Percentiles rank a stretch among this genome's conserved stretches.
phyloP scores from a whole-genome alignment of 37 sponge, comb jelly and placozoan species.

The Theonella swinhoei region DNA sequence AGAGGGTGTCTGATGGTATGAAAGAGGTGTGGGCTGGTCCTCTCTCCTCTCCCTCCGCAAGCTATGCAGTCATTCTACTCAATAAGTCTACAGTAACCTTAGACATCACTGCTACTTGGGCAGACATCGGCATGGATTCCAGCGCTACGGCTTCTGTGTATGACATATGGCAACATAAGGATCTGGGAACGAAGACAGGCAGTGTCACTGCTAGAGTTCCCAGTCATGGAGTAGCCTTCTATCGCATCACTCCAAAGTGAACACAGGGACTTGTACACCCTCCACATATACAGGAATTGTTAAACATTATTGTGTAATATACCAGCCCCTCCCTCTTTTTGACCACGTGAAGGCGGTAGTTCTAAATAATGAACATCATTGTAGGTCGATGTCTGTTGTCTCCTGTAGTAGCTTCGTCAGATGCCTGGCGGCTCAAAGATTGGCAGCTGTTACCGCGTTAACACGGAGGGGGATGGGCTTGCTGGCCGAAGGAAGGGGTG shows the following conservation, averaged over 20 bases:
- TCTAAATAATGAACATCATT: neutral
- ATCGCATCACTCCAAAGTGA: slow-evolving; percentile 49
- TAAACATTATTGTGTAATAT: no score
- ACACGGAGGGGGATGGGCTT: slow-evolving; percentile 29
- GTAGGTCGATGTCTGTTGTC: neutral
- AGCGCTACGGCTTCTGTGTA: slow-evolving; percentile 25
- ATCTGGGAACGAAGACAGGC: slow-evolving; percentile 42
- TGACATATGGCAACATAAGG: slow-evolving; percentile 78
- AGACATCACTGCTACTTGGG: slow-evolving; percentile 48
- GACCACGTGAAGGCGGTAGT: neutral
- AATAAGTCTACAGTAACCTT: slow-evolving; percentile 37
- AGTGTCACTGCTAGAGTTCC: slow-evolving; percentile 55
- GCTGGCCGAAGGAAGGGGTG: slow-evolving; percentile 40
- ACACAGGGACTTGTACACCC: no score
- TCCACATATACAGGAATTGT: no score
- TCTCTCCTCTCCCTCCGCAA: slow-evolving; percentile 15
- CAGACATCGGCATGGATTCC: slow-evolving; percentile 33
- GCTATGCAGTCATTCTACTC: slow-evolving; percentile 62
- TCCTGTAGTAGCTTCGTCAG: neutral
- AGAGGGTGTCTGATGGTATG: slow-evolving; percentile 10
- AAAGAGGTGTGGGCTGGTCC: slow-evolving; percentile 82
- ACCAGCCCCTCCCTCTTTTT: neutral
- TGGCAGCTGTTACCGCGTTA: no score
- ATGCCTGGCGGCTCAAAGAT: neutral
- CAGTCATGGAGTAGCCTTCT: slow-evolving; percentile 76